Base-by-base conservation (phyloP, 2,888 invertebrate species). In the Luperina testacea region DNA sequence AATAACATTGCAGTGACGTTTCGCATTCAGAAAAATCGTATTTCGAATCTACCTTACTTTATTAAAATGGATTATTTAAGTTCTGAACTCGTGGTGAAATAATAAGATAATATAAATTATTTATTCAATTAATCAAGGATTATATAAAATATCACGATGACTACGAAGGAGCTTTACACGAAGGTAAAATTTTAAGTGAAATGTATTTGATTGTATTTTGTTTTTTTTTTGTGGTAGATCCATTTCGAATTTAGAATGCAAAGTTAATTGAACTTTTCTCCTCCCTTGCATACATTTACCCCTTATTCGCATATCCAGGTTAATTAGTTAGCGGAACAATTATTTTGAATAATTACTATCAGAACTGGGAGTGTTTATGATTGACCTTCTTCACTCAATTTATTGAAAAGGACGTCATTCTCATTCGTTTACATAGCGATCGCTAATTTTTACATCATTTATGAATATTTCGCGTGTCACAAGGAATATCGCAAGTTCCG, bases 131-230 rank as follows among this genome's bases (percentile, higher is more conserved):
- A 75, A 81, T 85, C 83, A 82, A 86, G 82, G 81, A 78, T 83
- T 73, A 74, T 72, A 77, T 80, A 86, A 85, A 87, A 87, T 79
- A 88, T 77, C 90, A 96, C 93, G 89, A 97, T 97, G 97, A 97
- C 97, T 75, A 97, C 97, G 78, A 97, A 97, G 92, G 97, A 97
- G 91, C 92, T 97, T 2, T 97, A 97, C 84, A 97, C 97, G 32
- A 96, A 97, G 97, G 97, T 97, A 95, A 93, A 89, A 85, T 85
- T 80, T 81, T 68, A 65, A 80, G 79, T 83, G 80, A 86, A 86
- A 84, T 84, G 83, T 81, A 61, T 82, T 48, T 71, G 82, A 82
- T 89, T 84, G 64, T 85, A 83, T 80, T 90, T 86, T 83, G 85
- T 85, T 84, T 88, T 88, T 84, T 88, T 88, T 88, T 87, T 71